Percentiles rank a stretch among this genome's conserved stretches.
phyloP scores from a whole-genome alignment of 2,113 vertebrate species.

The Leptodactylus fuscus region DNA sequence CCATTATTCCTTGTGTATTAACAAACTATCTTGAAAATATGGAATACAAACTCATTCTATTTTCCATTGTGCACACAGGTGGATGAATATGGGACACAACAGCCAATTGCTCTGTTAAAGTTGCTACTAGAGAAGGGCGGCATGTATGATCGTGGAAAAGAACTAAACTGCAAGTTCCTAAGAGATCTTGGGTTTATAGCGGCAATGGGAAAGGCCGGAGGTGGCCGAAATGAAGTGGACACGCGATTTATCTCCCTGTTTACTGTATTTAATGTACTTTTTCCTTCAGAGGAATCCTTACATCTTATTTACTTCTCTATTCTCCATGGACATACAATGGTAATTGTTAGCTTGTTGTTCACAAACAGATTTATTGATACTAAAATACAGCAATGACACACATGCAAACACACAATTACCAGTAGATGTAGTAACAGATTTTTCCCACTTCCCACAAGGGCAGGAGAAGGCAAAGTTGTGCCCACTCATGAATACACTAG shows the following conservation, averaged over 20 bases:
- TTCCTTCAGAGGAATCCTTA: slow-evolving; percentile 86
- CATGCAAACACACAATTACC: no score
- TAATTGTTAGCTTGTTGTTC: no score
- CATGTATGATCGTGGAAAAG: slow-evolving; percentile 90
- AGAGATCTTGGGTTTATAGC: slow-evolving; percentile 91
- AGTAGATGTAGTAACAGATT: neutral
- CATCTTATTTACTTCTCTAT: slow-evolving; percentile 90
- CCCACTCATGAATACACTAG: no score
- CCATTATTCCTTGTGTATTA: no score
- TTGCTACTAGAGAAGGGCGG: slow-evolving; percentile 88
- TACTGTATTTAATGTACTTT: slow-evolving; percentile 88
- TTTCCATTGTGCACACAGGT: slow-evolving; percentile 75
- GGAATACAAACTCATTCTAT: neutral
- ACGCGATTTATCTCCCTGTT: slow-evolving; percentile 91
- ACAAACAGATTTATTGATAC: no score
- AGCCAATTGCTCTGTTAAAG: slow-evolving; percentile 93
- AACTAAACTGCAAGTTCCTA: slow-evolving; percentile 88
- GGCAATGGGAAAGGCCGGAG: slow-evolving; percentile 95
- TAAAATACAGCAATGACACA: no score
- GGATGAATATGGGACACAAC: slow-evolving; percentile 94
- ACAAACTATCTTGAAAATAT: no score
- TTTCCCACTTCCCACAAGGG: no score
- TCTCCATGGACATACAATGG: slow-evolving; percentile 87
- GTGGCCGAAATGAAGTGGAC: slow-evolving; percentile 94
- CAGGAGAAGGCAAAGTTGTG: no score